These are phyloP conservation scores for Australoheros facetus DNA, from an alignment of 2,797 vertebrate genomes.

Conservation along the genomic window DNA sequence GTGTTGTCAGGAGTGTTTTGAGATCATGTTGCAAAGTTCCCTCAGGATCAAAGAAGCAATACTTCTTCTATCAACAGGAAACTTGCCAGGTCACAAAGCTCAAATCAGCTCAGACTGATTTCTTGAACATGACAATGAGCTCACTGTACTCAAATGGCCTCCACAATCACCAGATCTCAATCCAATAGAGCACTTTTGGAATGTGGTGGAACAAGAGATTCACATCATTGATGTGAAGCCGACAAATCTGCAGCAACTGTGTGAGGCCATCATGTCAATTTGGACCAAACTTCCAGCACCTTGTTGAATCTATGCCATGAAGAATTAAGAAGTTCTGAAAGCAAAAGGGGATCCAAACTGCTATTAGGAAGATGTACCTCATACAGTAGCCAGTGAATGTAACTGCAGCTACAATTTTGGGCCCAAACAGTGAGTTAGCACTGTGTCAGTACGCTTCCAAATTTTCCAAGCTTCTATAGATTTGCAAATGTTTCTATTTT, in stretches of 20 bases:
- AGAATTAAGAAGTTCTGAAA: not conserved
- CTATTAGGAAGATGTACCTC: not conserved
- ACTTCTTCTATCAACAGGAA: not conserved
- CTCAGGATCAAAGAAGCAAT: not conserved
- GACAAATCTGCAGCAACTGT: not conserved
- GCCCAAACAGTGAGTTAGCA: not conserved
- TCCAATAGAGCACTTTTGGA: not conserved
- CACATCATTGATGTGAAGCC: rapidly evolving
- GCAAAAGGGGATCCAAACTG: not conserved
- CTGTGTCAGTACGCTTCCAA: not conserved
- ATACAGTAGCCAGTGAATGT: not conserved
- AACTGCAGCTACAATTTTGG: not conserved
- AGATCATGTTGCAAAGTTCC: not conserved
- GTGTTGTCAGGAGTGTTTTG: not conserved
- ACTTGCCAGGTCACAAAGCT: rapidly evolving
- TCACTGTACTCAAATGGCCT: not conserved
- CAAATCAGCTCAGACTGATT: not conserved
- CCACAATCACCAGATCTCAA: not conserved
- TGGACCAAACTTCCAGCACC: not conserved
- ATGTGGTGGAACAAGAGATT: not conserved
- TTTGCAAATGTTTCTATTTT: conserved; percentile 30
- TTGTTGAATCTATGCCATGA: not conserved
- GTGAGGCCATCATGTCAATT: not conserved
- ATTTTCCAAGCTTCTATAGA: not conserved
- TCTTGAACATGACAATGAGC: not conserved